These are phyloP conservation scores for Tridacna crocea DNA, from an alignment of 2,888 invertebrate species.

Conservation along the genomic window DNA sequence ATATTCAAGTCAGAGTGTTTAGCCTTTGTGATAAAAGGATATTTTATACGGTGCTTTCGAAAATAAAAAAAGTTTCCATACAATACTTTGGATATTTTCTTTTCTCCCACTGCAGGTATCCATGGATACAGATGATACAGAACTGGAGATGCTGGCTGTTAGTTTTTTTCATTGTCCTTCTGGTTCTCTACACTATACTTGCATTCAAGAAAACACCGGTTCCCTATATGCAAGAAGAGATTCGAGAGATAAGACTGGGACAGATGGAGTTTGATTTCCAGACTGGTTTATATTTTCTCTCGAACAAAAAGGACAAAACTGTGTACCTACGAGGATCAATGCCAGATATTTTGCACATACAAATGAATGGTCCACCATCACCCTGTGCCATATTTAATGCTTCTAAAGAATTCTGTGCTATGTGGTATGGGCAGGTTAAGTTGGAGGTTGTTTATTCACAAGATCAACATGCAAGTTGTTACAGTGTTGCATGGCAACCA, in stretches of 20 bases:
- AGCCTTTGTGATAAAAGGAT: too few species aligned
- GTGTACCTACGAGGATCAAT: constrained; percentile 57
- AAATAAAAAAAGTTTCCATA: too few species aligned
- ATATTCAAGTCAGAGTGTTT: too few species aligned
- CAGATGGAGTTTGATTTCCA: constrained; percentile 68
- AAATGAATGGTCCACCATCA: constrained; percentile 45
- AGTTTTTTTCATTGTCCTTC: constrained; percentile 37
- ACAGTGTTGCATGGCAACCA: constrained; percentile 64
- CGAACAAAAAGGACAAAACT: constrained; percentile 34
- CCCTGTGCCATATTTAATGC: constrained; percentile 51
- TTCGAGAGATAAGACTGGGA: constrained; percentile 57
- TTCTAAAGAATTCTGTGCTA: constrained; percentile 57
- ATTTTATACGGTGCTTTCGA: too few species aligned
- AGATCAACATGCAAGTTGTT: constrained; percentile 62
- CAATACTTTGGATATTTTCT: not conserved
- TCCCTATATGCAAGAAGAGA: constrained; percentile 56
- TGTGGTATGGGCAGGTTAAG: constrained; percentile 62
- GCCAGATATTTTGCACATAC: constrained; percentile 43
- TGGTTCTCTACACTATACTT: constrained; percentile 52
- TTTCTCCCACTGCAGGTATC: constrained; percentile 46
- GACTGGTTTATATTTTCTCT: constrained; percentile 65
- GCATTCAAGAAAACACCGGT: constrained; percentile 54
- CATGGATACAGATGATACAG: constrained; percentile 57
- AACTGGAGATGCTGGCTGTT: constrained; percentile 55
- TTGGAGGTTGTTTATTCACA: constrained; percentile 52